A percentile compares a stretch with the other conserved stretches of the same genome.
Conservation (phyloP, 2,888 invertebrate species). For the Lasioglossum vierecki region DNA sequence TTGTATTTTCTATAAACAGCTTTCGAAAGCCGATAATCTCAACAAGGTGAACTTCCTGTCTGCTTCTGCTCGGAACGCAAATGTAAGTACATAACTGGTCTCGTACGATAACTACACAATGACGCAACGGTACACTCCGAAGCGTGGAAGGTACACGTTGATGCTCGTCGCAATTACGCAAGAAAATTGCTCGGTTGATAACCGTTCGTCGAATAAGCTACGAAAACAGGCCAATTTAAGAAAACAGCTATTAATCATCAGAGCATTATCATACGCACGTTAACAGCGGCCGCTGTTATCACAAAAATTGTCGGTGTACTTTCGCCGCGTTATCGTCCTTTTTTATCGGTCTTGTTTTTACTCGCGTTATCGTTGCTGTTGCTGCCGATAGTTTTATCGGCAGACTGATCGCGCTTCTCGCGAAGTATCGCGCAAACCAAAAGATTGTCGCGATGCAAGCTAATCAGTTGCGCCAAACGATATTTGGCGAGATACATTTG, state of each 20-base stretch:
- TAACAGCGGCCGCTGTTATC: background rate
- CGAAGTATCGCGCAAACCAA: slow-evolving; percentile 66
- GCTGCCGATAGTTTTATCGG: too few species aligned
- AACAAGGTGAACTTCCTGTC: background rate
- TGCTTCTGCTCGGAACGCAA: background rate
- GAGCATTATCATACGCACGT: background rate
- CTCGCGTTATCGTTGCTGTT: background rate
- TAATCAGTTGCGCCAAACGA: slow-evolving; percentile 64
- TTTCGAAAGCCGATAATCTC: background rate
- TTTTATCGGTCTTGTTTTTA: background rate
- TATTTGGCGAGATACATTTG: slow-evolving; percentile 66
- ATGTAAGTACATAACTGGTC: background rate
- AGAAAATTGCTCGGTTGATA: background rate
- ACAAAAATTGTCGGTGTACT: background rate
- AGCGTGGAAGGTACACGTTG: background rate
- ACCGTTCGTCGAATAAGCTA: background rate
- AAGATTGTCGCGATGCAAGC: slow-evolving; percentile 71
- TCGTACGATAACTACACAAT: background rate
- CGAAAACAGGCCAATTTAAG: background rate
- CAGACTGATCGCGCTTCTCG: slow-evolving; percentile 39
- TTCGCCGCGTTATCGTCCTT: background rate
- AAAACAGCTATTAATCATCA: background rate
- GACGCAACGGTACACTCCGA: background rate
- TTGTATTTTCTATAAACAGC: background rate
- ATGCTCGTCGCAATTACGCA: background rate